Conservation (phyloP, 2,797 vertebrate species). For the Bradypus variegatus region DNA sequence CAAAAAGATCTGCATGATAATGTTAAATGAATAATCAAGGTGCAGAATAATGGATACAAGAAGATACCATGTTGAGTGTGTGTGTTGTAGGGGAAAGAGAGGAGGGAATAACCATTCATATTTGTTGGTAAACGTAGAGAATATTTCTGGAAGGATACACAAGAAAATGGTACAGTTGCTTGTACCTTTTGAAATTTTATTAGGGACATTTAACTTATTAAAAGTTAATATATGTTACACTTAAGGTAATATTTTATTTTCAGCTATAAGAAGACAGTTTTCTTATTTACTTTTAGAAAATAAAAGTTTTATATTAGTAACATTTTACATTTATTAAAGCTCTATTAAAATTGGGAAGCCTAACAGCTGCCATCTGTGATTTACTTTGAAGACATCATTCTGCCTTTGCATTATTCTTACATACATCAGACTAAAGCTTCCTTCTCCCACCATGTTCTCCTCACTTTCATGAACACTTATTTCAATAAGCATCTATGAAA, state of each 20-base stretch:
- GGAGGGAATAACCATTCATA: background rate
- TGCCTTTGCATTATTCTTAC: background rate
- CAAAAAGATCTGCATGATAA: background rate
- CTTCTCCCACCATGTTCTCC: background rate
- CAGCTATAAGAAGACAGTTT: background rate
- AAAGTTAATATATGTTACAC: background rate
- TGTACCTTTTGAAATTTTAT: background rate
- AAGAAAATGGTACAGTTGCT: background rate
- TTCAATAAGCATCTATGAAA: background rate
- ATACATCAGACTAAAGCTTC: background rate
- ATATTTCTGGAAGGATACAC: background rate
- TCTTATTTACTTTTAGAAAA: background rate
- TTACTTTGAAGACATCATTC: background rate
- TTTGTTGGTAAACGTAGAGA: background rate
- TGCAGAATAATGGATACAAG: background rate
- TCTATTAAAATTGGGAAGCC: background rate
- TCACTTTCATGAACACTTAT: background rate
- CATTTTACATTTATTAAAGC: slow-evolving; percentile 4
- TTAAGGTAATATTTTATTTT: slow-evolving; percentile 9
- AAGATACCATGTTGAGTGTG: background rate
- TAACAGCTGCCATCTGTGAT: background rate
- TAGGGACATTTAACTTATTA: background rate
- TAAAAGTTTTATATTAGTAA: background rate
- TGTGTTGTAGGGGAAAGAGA: background rate
- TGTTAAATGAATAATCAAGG: background rate